These are phyloP conservation scores for Chloebia gouldiae DNA, from an alignment of 2,113 vertebrate species.

Conservation along the genomic window DNA sequence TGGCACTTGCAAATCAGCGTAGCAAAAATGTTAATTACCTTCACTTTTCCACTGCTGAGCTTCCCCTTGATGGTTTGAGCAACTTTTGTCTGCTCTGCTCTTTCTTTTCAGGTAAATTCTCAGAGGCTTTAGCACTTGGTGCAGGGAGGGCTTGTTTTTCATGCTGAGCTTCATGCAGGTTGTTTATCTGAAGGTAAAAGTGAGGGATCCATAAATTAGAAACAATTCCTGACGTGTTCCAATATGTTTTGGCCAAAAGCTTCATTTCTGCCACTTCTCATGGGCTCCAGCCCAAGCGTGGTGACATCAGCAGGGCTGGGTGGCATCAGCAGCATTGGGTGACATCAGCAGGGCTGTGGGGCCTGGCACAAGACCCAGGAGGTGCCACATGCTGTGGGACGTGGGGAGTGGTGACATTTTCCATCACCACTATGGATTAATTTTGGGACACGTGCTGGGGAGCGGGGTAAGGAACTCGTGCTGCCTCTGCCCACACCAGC, in stretches of 20 bases:
- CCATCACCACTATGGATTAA: accelerated
- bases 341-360: not conserved
- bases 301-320: no score
- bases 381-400: not conserved
- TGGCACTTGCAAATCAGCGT: not conserved
- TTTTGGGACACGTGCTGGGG: not conserved
- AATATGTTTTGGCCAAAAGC: not conserved
- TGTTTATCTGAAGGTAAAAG: not conserved
- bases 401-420: not conserved
- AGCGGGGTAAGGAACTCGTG: not conserved
- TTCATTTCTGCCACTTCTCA: accelerated
- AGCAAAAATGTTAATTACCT: not conserved
- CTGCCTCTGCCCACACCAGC: constrained; percentile 4
- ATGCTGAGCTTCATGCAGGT: not conserved
- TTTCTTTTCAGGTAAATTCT: not conserved
- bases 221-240: not conserved
- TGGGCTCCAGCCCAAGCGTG: accelerated
- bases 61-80: not conserved
- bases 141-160: not conserved
- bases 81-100: not conserved
- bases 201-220: not conserved
- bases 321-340: not conserved
- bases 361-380: not conserved
- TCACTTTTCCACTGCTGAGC: not conserved
- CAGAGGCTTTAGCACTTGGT: not conserved